These are phyloP conservation scores for Gibbula magus DNA, from an alignment of 2,888 invertebrate genomes.

Conservation along the genomic window DNA sequence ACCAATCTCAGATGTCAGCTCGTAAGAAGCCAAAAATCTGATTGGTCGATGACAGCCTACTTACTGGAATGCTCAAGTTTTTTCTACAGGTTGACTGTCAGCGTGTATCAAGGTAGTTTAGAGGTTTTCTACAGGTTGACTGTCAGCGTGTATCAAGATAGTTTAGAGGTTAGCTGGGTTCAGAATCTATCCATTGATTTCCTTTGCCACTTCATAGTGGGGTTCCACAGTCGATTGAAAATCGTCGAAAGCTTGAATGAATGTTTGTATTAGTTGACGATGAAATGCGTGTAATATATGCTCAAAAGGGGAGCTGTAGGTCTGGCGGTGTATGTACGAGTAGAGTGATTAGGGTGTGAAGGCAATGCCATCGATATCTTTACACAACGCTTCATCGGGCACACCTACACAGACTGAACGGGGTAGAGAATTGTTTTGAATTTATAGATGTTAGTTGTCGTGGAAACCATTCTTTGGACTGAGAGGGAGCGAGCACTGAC, in stretches of 20 bases:
- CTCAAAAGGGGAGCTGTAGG: neutral
- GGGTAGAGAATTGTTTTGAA: conserved; percentile 18
- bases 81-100: neutral
- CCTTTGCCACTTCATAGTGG: neutral
- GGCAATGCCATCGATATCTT: neutral
- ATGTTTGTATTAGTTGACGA: neutral
- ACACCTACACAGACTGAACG: neutral
- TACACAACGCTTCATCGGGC: neutral
- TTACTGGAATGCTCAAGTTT: too few species aligned
- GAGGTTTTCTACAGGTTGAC: neutral
- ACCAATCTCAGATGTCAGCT: too few species aligned
- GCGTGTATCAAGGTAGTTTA: neutral
- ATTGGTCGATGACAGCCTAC: too few species aligned
- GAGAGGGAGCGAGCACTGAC: neutral
- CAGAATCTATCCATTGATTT: neutral
- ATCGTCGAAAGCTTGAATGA: neutral
- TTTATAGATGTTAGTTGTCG: conserved; percentile 4
- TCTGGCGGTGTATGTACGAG: neutral
- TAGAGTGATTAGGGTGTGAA: neutral
- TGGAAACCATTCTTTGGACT: neutral
- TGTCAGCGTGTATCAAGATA: neutral
- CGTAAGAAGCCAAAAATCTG: too few species aligned
- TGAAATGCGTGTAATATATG: neutral
- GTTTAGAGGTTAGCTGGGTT: neutral
- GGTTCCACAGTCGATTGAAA: neutral